Percentiles rank a stretch among this genome's conserved stretches.
These are phyloP conservation scores for Acrocephalus kingi DNA, from an alignment of 2,113 vertebrate species.

Conservation along the genomic window DNA sequence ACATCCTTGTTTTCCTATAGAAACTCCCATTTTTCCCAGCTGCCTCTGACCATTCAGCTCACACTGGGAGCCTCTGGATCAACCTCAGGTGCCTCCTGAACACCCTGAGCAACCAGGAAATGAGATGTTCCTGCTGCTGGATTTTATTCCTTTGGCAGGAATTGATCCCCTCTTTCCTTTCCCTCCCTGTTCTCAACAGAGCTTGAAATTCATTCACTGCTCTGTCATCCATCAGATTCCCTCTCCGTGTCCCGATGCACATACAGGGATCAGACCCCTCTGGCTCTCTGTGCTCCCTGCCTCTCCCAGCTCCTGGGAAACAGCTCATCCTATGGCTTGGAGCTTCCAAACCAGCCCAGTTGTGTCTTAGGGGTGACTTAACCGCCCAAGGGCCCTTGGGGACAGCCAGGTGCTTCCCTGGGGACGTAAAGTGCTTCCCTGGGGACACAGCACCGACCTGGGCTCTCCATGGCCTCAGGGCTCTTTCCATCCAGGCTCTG, in stretches of 20 bases:
- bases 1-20: not conserved
- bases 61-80: not conserved
- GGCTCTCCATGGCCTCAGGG: not conserved
- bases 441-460: not conserved
- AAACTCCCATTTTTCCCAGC: not conserved
- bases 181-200: not conserved
- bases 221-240: not conserved
- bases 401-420: not conserved
- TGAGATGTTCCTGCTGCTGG: not conserved
- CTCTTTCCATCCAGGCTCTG: not conserved
- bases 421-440: not conserved
- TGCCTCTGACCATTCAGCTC: not conserved
- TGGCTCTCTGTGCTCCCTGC: not conserved
- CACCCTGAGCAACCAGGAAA: not conserved
- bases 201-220: not conserved
- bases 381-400: not conserved
- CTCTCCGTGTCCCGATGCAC: rapidly evolving
- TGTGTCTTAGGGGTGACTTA: too few relatives aligned
- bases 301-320: not conserved
- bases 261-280: not conserved
- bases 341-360: not conserved
- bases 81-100: rapidly evolving
- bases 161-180: not conserved
- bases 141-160: not conserved
- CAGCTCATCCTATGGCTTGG: not conserved